Percentiles rank a stretch among this genome's conserved stretches.
phyloP scores from a whole-genome alignment of 2,888 invertebrate genomes.

The Dryadula phaetusa region DNA sequence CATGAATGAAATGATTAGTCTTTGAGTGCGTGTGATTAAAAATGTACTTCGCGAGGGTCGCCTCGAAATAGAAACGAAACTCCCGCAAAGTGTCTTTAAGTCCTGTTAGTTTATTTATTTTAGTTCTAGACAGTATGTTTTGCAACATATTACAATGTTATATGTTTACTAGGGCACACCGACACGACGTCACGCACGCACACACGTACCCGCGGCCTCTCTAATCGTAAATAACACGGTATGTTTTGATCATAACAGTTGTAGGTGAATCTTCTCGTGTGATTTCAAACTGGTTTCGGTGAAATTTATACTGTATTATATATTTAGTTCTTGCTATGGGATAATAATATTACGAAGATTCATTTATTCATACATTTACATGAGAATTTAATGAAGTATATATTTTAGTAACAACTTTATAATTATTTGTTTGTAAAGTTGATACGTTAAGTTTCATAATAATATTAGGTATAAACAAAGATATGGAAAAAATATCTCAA shows the following conservation, averaged over 20 bases:
- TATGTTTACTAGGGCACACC: constrained; percentile 54
- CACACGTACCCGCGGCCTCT: constrained; percentile 69
- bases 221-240: constrained; percentile 69
- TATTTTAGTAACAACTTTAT: neutral
- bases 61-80: constrained; percentile 66
- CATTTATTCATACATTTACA: neutral
- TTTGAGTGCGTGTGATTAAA: constrained; percentile 56
- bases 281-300: constrained; percentile 47
- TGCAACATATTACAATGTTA: constrained; percentile 43
- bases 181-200: constrained; percentile 74
- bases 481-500: no score
- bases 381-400: neutral
- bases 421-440: neutral
- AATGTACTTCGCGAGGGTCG: constrained; percentile 74
- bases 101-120: constrained; percentile 30
- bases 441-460: neutral
- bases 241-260: constrained; percentile 56
- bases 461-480: neutral
- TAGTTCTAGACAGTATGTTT: constrained; percentile 47
- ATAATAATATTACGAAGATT: neutral
- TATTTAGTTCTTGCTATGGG: constrained; percentile 11
- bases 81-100: constrained; percentile 62
- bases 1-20: constrained; percentile 58
- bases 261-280: constrained; percentile 52
- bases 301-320: constrained; percentile 37